Conservation (phyloP, 2,888 invertebrate species). For the Spisula solida region DNA sequence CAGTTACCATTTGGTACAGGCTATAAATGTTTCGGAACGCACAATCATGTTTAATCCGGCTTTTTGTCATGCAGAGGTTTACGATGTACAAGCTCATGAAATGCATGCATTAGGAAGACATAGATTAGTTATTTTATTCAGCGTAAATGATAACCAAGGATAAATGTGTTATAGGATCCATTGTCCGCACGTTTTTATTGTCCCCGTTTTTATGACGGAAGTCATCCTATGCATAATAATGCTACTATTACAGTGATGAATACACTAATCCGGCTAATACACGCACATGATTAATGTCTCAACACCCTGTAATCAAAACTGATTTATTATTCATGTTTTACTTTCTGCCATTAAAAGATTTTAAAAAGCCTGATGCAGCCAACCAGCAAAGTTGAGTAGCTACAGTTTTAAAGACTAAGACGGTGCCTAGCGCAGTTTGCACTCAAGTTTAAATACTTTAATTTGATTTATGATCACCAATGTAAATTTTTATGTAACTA, state of each 20-base stretch:
- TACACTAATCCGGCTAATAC: constrained; percentile 29
- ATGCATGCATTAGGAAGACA: constrained; percentile 18
- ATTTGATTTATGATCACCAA: too few species aligned
- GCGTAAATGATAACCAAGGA: constrained; percentile 29
- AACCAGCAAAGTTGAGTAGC: not conserved
- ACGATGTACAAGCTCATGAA: constrained; percentile 20
- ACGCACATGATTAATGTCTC: not conserved
- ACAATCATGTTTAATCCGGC: constrained; percentile 21
- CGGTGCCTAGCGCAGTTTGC: too few species aligned
- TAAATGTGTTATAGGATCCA: constrained; percentile 27
- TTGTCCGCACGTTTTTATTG: constrained; percentile 40
- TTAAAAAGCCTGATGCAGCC: not conserved
- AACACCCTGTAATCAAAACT: constrained; percentile 13
- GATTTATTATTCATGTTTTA: constrained; percentile 33
- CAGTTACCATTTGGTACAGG: constrained; percentile 32
- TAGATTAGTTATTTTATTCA: constrained; percentile 39
- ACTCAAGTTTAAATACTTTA: too few species aligned
- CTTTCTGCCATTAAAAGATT: constrained; percentile 22
- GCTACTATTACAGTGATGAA: constrained; percentile 35
- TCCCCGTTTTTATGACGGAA: constrained; percentile 30
- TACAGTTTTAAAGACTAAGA: not conserved
- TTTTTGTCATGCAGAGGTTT: constrained; percentile 36
- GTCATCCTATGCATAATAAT: constrained; percentile 49
- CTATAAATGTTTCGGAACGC: constrained; percentile 21
- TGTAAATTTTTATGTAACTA: too few species aligned